A percentile compares a stretch with the other conserved stretches of the same genome.
These are phyloP conservation scores for Zaprionus ornatus DNA, from an alignment of 1,140 invertebrate genomes.

Conservation along the genomic window DNA sequence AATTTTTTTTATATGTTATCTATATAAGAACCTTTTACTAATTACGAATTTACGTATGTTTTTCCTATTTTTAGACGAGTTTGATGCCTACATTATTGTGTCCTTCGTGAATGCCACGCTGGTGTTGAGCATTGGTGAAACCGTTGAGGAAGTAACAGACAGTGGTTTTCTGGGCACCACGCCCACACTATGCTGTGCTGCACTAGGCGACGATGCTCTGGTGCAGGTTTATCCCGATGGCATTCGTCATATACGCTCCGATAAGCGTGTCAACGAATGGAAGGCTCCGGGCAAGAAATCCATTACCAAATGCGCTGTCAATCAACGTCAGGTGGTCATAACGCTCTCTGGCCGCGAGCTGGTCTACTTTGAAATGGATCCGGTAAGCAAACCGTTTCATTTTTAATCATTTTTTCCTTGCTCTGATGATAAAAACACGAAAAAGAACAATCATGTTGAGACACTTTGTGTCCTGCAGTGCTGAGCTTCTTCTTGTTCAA, in stretches of 20 bases:
- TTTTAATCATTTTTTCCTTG: conserved; percentile 11
- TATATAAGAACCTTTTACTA: not conserved
- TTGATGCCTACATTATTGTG: conserved; percentile 99
- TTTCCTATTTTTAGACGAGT: conserved; percentile 67
- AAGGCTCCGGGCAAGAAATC: conserved; percentile 98
- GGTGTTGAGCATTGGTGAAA: conserved; percentile 99
- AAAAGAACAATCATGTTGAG: conserved; percentile 83
- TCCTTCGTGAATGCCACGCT: conserved; percentile 99
- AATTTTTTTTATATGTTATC: not conserved
- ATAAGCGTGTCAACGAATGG: conserved; percentile 99
- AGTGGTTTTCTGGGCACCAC: conserved; percentile 99
- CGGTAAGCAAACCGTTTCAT: conserved; percentile 87
- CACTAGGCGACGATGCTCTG: conserved; percentile 98
- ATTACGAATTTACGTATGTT: conserved; percentile 17
- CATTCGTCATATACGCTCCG: conserved; percentile 98
- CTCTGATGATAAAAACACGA: conserved; percentile 83
- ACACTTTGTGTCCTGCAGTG: conserved; percentile 84
- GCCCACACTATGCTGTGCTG: conserved; percentile 97
- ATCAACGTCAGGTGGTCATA: conserved; percentile 99
- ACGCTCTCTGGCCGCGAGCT: conserved; percentile 98
- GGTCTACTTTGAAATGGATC: conserved; percentile 99
- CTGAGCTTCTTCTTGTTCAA: conserved; percentile 56
- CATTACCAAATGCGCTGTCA: conserved; percentile 99
- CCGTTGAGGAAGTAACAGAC: conserved; percentile 99
- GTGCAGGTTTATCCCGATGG: conserved; percentile 99